phyloP scores from a whole-genome alignment of 2,113 vertebrate genomes.

The Pituophis catenifer region DNA sequence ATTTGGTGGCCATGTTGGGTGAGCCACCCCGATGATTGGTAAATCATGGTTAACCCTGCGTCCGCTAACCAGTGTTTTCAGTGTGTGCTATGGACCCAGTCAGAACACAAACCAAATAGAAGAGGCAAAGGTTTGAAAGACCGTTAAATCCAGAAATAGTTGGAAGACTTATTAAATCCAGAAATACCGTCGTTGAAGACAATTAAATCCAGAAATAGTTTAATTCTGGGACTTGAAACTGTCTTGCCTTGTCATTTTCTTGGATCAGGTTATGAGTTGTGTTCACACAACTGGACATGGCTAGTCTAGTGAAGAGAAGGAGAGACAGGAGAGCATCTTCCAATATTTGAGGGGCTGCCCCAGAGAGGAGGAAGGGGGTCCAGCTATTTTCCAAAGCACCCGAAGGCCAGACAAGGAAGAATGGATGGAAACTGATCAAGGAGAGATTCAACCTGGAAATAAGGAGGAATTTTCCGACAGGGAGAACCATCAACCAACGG shows the following conservation, averaged over 20 bases:
- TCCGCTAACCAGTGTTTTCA: background rate
- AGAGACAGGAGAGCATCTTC: too few relatives aligned
- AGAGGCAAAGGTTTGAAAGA: background rate
- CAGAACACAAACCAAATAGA: background rate
- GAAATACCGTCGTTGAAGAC: background rate
- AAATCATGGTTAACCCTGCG: background rate
- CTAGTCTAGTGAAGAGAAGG: too few relatives aligned
- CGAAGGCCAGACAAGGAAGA: too few relatives aligned
- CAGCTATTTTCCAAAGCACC: too few relatives aligned
- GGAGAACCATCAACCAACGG: accelerated
- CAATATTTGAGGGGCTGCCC: too few relatives aligned
- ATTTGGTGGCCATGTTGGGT: background rate
- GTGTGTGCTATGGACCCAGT: background rate
- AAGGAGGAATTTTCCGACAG: too few relatives aligned
- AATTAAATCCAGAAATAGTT: background rate
- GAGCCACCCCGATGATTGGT: background rate
- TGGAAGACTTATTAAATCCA: background rate
- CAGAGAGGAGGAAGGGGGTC: too few relatives aligned
- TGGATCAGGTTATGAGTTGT: background rate
- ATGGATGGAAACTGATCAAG: too few relatives aligned
- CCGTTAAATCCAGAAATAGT: background rate
- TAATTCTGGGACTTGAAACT: background rate
- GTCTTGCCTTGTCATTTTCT: background rate
- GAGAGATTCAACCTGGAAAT: too few relatives aligned
- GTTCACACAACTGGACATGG: background rate